These are phyloP conservation scores for Triops longicaudatus DNA, from an alignment of 1,140 invertebrate genomes.

Conservation along the genomic window DNA sequence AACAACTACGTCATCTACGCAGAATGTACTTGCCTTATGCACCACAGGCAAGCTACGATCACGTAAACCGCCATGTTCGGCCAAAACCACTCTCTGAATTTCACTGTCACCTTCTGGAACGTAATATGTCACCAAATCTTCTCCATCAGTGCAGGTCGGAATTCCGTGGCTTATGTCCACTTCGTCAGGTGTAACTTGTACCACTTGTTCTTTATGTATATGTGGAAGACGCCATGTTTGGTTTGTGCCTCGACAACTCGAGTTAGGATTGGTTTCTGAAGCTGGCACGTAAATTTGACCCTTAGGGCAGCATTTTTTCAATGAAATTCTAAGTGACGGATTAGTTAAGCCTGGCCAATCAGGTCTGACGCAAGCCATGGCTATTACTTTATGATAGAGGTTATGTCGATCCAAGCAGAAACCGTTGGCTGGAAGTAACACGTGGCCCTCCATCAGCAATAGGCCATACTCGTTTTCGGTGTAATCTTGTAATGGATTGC, in stretches of 20 bases:
- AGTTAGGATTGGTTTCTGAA: neutral
- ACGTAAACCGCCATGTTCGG: neutral
- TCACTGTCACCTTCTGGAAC: neutral
- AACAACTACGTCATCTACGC: neutral
- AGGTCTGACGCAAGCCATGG: neutral
- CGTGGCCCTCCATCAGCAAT: neutral
- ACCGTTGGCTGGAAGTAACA: neutral
- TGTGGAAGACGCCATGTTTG: neutral
- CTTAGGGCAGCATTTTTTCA: neutral
- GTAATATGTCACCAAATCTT: neutral
- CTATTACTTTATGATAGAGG: neutral
- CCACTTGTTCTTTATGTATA: neutral
- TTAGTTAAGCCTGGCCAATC: neutral
- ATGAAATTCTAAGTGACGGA: neutral
- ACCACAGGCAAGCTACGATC: neutral
- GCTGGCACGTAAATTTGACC: neutral
- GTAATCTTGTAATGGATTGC: neutral
- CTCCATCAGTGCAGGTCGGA: neutral
- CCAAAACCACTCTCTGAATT: neutral
- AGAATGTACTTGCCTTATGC: neutral
- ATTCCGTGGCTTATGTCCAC: neutral
- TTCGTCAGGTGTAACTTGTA: neutral
- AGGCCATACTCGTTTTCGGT: neutral
- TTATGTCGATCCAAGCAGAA: neutral
- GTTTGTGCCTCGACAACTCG: neutral